Evolutionary conservation across 2,888 invertebrate species (phyloP).

Genomic region (Melanchra persicariae): DNA sequence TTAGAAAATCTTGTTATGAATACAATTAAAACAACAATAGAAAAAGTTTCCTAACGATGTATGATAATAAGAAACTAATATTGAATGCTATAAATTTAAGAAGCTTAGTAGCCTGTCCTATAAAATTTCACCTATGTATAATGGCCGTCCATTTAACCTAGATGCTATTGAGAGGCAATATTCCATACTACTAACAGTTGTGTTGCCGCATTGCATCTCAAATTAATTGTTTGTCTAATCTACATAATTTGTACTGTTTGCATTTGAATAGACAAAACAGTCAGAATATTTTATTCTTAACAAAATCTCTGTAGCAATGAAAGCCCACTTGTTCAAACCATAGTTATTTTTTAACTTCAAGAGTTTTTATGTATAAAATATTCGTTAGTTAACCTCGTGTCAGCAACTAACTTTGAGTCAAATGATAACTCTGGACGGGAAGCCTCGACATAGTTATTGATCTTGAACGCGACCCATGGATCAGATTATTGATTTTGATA

Average conservation of each 20-base stretch:
- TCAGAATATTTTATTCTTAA: too few species aligned
- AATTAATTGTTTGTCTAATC: constrained; percentile 2
- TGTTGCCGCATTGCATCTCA: not conserved
- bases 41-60: not conserved
- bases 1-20: not conserved
- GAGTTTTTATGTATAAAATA: too few species aligned
- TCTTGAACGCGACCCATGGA: too few species aligned
- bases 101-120: not conserved
- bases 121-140: not conserved
- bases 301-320: too few species aligned
- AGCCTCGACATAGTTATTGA: too few species aligned
- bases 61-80: not conserved
- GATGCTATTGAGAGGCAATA: not conserved
- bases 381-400: too few species aligned
- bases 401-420: too few species aligned
- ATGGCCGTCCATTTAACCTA: not conserved
- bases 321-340: too few species aligned
- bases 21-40: not conserved
- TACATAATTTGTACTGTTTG: constrained; percentile 4
- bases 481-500: too few species aligned
- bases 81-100: not conserved
- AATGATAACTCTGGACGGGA: too few species aligned
- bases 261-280: not conserved
- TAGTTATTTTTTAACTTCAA: too few species aligned
- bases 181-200: not conserved